Evolutionary conservation across 2,113 vertebrate genomes (phyloP).

Genomic region (Thamnophis sirtalis): DNA sequence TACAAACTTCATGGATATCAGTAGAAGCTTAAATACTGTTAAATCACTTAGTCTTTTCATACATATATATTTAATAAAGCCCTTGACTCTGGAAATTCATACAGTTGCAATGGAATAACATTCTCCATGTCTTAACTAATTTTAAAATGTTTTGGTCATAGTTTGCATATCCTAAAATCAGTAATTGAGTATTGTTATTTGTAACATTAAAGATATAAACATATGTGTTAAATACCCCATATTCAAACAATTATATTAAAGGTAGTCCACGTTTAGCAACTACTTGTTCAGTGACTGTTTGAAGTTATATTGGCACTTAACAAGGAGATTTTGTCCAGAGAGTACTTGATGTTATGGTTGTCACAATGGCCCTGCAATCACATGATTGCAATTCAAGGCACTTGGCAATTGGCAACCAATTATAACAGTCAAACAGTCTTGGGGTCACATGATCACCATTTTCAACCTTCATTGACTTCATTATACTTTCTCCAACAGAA

Average conservation of each 20-base stretch:
- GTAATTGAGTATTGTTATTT: background rate
- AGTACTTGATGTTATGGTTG: background rate
- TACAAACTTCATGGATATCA: background rate
- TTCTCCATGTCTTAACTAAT: background rate
- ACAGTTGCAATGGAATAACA: background rate
- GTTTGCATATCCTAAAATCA: background rate
- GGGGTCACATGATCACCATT: background rate
- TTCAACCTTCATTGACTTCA: background rate
- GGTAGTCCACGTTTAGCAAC: background rate
- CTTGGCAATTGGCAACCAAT: background rate
- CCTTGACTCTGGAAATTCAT: background rate
- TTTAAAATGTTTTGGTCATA: background rate
- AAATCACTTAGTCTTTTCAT: background rate
- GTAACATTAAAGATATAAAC: background rate
- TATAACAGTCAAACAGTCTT: background rate
- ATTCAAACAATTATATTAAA: background rate
- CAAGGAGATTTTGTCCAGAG: background rate
- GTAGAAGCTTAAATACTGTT: background rate
- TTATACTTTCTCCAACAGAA: background rate
- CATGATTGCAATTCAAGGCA: background rate
- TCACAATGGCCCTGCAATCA: background rate
- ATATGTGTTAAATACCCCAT: background rate
- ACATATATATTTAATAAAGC: background rate
- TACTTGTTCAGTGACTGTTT: background rate
- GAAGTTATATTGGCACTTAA: background rate